phyloP scores from a whole-genome alignment of 2,113 vertebrate species.

The Toxostoma redivivum region DNA sequence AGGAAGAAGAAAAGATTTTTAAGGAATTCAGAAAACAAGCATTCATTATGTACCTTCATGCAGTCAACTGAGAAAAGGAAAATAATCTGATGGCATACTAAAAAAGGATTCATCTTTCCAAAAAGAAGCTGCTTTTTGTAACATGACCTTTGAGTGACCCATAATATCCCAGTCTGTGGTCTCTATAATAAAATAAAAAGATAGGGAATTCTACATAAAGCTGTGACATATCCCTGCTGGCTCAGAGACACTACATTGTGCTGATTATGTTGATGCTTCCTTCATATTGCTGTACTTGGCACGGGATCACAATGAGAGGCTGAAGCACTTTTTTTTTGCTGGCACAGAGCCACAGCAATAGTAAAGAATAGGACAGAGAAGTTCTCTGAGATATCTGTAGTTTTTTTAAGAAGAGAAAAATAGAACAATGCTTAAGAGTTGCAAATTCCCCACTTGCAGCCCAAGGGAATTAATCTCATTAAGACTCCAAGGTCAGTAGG shows the following conservation, averaged over 20 bases:
- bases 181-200: constrained; percentile 72
- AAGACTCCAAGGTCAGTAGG: neutral
- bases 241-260: constrained; percentile 64
- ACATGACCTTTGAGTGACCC: constrained; percentile 69
- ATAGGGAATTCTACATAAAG: constrained; percentile 64
- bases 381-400: neutral
- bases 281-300: constrained; percentile 76
- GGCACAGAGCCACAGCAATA: constrained; percentile 54
- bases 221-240: constrained; percentile 73
- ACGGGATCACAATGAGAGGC: constrained; percentile 64
- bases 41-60: constrained; percentile 1
- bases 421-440: neutral
- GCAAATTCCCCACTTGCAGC: neutral
- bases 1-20: neutral
- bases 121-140: constrained; percentile 59
- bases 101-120: constrained; percentile 47
- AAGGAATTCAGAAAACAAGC: constrained; percentile 24
- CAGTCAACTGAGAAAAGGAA: constrained; percentile 15
- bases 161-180: constrained; percentile 68
- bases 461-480: neutral
- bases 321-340: constrained; percentile 63
- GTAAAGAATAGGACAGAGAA: constrained; percentile 9
- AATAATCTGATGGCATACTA: constrained; percentile 38
- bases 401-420: neutral
- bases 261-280: constrained; percentile 74